Evolutionary conservation across 2,113 vertebrate species (phyloP), one percentile per base, ranked within the genome.

Genomic region (Centropus unirufus): DNA sequence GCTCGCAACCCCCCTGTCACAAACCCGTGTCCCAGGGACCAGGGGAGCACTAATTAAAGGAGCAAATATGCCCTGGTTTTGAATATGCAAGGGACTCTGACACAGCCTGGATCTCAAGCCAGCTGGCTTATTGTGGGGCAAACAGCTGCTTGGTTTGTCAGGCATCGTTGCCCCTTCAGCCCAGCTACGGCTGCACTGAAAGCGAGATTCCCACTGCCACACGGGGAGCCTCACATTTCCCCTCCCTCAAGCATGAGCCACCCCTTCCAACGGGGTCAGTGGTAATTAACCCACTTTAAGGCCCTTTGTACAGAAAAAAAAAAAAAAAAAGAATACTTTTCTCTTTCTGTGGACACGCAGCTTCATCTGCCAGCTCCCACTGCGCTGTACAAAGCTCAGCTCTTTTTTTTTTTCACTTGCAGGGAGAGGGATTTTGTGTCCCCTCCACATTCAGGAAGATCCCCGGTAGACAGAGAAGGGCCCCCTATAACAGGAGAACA

Each of bases 91-190:
- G 78, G 9, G 4, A 44, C 66, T 87, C 52, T 1, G 8, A n/a
- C 68, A 49, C 87, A 91, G 89, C 36, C 80, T 75, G 91, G 54
- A 22, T 91, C 84, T 72, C 81, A 40, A 96, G 89, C 89, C 96
- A 96, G 96, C 94, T 96, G 92, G 94, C 69, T 92, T 17, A 24
- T 92, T 91, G 91, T 93, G 91, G 66, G 81, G 81, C 74, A 89
- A 95, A 91, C 94, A 95, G 95, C 92, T 96, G 95, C 94, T 91
- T 36, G 62, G 84, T 92, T 92, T 92, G 90, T 85, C 89, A 93
- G 91, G 91, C 92, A 87, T 64, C 87, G n/a, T 0, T 66, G 87
- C 78, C 74, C 32, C 62, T 36, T 52, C 89, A 92, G 74, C 58
- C 64, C 77, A 52, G 75, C 80, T 51, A 27, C 39, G 34, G 46